A percentile compares a stretch with the other conserved stretches of the same genome.
Evolutionary conservation across 2,113 vertebrate species (phyloP).

Genomic region (Peromyscus californicus): DNA sequence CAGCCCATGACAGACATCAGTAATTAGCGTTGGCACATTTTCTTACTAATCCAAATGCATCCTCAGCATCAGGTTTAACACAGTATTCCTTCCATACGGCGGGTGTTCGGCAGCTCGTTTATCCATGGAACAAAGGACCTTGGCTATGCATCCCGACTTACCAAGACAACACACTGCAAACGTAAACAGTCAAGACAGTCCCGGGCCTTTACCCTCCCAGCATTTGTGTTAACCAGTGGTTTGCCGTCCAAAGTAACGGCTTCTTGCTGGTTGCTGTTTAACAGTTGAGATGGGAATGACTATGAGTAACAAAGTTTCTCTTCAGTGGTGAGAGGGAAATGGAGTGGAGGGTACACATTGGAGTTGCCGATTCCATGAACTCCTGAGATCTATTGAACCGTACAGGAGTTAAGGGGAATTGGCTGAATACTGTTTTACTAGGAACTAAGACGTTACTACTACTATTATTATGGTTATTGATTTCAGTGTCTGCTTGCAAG

Average conservation of each 20-base stretch:
- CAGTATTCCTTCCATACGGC: neutral
- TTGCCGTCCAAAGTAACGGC: neutral
- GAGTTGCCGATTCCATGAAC: neutral
- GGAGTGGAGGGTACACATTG: neutral
- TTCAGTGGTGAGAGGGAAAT: neutral
- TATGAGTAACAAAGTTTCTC: neutral
- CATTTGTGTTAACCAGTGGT: neutral
- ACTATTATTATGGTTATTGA: neutral
- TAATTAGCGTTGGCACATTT: neutral
- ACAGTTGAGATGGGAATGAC: neutral
- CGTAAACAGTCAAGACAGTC: neutral
- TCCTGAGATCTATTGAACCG: neutral
- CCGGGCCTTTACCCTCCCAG: too few relatives aligned
- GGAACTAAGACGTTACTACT: neutral
- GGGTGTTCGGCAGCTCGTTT: neutral
- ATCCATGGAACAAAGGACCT: neutral
- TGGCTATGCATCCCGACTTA: neutral
- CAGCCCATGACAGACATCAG: neutral
- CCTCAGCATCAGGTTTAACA: neutral
- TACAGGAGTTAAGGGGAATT: neutral
- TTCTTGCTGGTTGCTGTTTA: neutral
- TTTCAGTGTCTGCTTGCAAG: neutral
- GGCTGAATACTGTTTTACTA: neutral
- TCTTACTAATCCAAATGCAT: neutral
- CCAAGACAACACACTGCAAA: neutral